Evolutionary conservation across 92 coral and sea anemone species (phyloP), one percentile per base, ranked within the genome.

Genomic region (Porites evermanni): DNA sequence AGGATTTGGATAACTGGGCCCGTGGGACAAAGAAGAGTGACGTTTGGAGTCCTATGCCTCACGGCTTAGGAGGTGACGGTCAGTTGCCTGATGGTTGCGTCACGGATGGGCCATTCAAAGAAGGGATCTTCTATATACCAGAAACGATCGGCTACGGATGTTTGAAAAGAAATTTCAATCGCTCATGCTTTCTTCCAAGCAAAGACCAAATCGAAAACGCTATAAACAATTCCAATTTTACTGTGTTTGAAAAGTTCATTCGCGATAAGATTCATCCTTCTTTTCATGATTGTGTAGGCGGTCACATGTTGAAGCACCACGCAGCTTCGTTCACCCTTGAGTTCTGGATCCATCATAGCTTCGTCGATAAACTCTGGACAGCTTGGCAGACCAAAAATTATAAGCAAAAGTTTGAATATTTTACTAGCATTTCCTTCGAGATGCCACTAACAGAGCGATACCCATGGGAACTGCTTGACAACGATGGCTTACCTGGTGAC

Each of bases 351-450:
- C 98, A 96, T 61, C 98, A 96, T 68, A 78, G 93, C 69, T 96
- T 96, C 75, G 75, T 96, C 17, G 98, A 96, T 84, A 96, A 93
- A 68, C 82, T 96, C 38, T 96, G 98, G 98, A 66, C 85, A 76
- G 81, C 87, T 75, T 94, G 93, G 95, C 98, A 96, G 84, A 52
- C 72, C 17, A 83, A 76, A 73, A 88, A 94, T 0, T 72, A 79
- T 14, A 66, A 64, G 32, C 82, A 72, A 86, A 94, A 79, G 75
- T 91, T 76, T 72, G 64, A 69, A n/a, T 96, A 89, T 83, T 92
- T 86, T 53, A 52, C 75, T 5, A 77, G 78, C 20, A 56, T 88
- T 53, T 53, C 91, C n/a, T 74, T 56, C 20, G 65, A 59, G 65
- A 94, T 96, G 98, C 93, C 94, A 26, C 16, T 73, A 52, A 91